Evolutionary conservation across 2,888 invertebrate genomes (phyloP), one percentile per base, ranked within the genome.

Genomic region (Hirtodrosophila histrioides): DNA sequence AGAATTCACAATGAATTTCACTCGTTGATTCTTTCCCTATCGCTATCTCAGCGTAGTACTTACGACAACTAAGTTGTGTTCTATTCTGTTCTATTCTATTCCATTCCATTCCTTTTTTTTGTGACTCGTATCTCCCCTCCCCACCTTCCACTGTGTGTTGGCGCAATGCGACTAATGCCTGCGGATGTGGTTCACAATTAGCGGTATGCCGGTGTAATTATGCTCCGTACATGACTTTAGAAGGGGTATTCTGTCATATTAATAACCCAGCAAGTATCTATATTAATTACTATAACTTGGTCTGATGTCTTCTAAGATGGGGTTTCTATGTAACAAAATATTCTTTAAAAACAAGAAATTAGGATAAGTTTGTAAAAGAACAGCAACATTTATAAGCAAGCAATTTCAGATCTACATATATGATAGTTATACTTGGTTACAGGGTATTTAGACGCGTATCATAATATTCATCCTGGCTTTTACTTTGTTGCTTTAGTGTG

Each of bases 1-100:
- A 87, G 88, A 88, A 88, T 83, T 79, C 88, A 86, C 88, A 83
- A 83, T 86, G 82, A 88, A 83, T 83, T 88, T 79, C 86, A 75
- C 79, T 82, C 83, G 86, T 57, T 82, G 75, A 87, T 87, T 87
- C 78, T 62, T 66, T 78, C 55, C 61, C 61, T 63, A 40, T 61
- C 50, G 66, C 72, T 56, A 66, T 66, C 77, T 61, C 43, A 53
- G 54, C 17, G 53, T 61, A 40, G 45, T 53, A 51, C 48, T 40
- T 44, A 51, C 54, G 54, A 33, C 71, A 55, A 55, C 55, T 56
- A 50, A 56, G 55, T 75, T 64, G 44, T 75, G 44, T 46, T 35
- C 39, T 17, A 17, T 17, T 4, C 43, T 75, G 37, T 48, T 35
- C 35, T 4, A 43, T 49, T 41, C 50, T 46, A 48, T 54, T 69